A percentile compares a stretch with the other conserved stretches of the same genome.
Evolutionary conservation across 1,140 invertebrate species (phyloP).

Genomic region (Ectropis grisescens): DNA sequence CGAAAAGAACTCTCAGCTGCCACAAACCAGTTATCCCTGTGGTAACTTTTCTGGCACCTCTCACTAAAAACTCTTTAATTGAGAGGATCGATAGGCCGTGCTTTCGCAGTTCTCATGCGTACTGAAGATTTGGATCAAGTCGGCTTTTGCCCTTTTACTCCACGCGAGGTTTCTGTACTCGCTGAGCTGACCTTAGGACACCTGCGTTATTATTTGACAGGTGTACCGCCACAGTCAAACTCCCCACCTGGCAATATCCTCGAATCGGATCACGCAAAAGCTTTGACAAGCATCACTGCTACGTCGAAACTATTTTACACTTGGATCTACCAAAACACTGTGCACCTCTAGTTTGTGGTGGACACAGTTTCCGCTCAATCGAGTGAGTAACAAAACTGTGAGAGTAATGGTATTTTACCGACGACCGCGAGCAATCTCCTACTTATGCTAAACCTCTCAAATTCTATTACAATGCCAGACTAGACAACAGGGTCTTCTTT

Average conservation of each 20-base stretch:
- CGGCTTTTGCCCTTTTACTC: conserved; percentile 13
- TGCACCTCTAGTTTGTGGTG: too few species aligned
- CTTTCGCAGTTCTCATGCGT: conserved; percentile 14
- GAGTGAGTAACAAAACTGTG: too few species aligned
- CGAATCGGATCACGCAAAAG: conserved; percentile 12
- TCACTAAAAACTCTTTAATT: conserved; percentile 79
- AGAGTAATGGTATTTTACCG: too few species aligned
- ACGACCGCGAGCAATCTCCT: conserved; percentile 30
- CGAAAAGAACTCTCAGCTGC: conserved; percentile 88
- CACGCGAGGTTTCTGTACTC: conserved; percentile 10
- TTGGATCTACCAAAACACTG: too few species aligned
- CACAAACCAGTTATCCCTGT: conserved; percentile 89
- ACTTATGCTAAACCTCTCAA: conserved; percentile 22
- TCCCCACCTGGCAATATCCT: conserved; percentile 11
- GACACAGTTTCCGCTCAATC: too few species aligned
- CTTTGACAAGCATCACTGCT: too few species aligned
- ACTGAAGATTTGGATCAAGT: conserved; percentile 16
- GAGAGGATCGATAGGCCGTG: conserved; percentile 76
- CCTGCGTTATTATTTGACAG: conserved; percentile 12
- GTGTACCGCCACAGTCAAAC: conserved; percentile 13
- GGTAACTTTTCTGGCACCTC: conserved; percentile 89
- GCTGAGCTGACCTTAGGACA: conserved; percentile 12
- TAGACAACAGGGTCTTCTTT: conserved; percentile 79
- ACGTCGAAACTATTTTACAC: too few species aligned
- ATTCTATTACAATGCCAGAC: conserved; percentile 23